A percentile compares a stretch with the other conserved stretches of the same genome.
Evolutionary conservation across 2,888 invertebrate genomes (phyloP).

Genomic region (Athripsodes cinereus): DNA sequence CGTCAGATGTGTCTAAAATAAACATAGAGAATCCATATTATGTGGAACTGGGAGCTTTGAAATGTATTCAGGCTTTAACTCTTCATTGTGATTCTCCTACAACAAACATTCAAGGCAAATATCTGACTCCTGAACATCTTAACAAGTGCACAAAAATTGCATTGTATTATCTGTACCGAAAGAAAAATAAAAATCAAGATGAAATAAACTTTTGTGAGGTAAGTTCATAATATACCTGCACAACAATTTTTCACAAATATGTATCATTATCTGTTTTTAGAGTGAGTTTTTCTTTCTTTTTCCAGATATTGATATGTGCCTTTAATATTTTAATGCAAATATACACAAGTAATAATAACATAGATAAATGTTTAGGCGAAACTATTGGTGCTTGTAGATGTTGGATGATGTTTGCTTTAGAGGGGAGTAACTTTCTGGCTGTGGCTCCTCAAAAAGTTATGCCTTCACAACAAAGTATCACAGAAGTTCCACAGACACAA

Average conservation of each 20-base stretch:
- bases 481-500: constrained; percentile 39
- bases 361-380: constrained; percentile 40
- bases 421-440: constrained; percentile 32
- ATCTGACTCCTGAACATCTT: constrained; percentile 30
- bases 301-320: constrained; percentile 48
- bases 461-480: constrained; percentile 56
- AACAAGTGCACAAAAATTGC: constrained; percentile 39
- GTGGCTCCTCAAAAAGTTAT: constrained; percentile 48
- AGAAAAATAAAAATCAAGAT: constrained; percentile 37
- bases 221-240: constrained; percentile 20
- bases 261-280: too few species aligned
- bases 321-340: constrained; percentile 41
- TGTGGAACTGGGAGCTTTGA: constrained; percentile 16
- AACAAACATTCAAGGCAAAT: constrained; percentile 29
- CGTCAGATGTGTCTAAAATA: neutral
- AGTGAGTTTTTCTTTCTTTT: constrained; percentile 18
- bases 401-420: constrained; percentile 51
- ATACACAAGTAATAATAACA: constrained; percentile 38
- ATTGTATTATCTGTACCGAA: constrained; percentile 38
- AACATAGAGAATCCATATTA: constrained; percentile 9
- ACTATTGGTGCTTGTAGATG: constrained; percentile 53
- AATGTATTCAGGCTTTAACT: constrained; percentile 20
- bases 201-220: constrained; percentile 49
- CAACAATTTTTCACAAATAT: neutral
- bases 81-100: neutral